Base-by-base conservation (phyloP, 2,888 invertebrate genomes). In the Onthophagus sagittarius region DNA sequence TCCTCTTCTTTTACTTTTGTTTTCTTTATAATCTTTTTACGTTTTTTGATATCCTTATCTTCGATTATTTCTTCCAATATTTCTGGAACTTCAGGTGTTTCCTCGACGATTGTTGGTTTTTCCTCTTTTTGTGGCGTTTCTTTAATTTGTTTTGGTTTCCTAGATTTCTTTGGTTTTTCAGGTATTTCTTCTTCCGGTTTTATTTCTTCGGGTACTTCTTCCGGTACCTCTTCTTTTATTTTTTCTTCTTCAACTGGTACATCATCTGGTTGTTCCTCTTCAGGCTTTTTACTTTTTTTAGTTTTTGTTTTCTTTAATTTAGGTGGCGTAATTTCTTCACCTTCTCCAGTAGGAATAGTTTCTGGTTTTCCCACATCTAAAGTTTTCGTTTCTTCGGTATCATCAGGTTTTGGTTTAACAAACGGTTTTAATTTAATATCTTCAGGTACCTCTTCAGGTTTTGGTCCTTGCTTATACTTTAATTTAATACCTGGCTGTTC, bases 401-500 rank as follows among this genome's bases (percentile, higher is more conserved):
- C 65, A 14, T 77, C 75, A 9, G 77, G 67, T 76, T 71, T 82
- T 5, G 83, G 80, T 77, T 86, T 82, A 62, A 83, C 83, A 0
- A 83, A 84, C 23, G 75, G 75, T 62, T 72, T 78, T 71, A 75
- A 76, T 75, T 23, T 76, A 15, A 81, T 80, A 71, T 80, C 77
- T 73, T 81, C 81, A 75, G 76, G 76, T 73, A 79, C 79, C 53
- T 77, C 82, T 75, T 82, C 81, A 71, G 82, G 82, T 75, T 83
- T 83, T 74, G 72, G 72, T 75, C 72, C 75, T 72, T 83, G 31
- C 71, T 75, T 73, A 69, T 73, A 62, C 15, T 71, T 75, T 7
- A 39, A 53, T 33, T 63, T 39, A 15, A 71, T 64, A 31, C 71
- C 53, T 63, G 69, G 69, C 67, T 74, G 72, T 70, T 73, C 69